A percentile compares a stretch with the other conserved stretches of the same genome.
These are phyloP conservation scores for Miltochrista miniata DNA, from an alignment of 2,888 invertebrate species.

Conservation along the genomic window DNA sequence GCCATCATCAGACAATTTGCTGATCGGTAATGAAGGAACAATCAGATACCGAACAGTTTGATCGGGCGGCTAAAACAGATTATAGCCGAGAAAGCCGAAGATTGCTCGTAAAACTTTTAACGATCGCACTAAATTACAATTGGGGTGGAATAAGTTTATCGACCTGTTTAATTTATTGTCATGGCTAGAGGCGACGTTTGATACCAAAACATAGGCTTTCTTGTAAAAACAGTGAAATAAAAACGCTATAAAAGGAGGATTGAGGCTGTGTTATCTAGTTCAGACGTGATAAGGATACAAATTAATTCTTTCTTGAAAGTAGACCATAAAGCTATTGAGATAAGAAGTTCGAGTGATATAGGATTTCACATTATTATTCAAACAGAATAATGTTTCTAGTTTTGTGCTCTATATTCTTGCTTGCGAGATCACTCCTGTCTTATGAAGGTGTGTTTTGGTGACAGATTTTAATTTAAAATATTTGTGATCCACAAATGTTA, in stretches of 20 bases:
- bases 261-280: neutral
- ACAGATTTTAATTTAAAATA: too few relatives aligned
- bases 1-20: conserved; percentile 51
- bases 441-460: too few relatives aligned
- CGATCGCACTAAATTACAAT: conserved; percentile 67
- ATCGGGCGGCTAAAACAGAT: conserved; percentile 60
- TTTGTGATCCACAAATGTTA: too few relatives aligned
- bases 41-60: conserved; percentile 49
- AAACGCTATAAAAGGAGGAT: conserved; percentile 18
- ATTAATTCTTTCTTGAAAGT: conserved; percentile 8
- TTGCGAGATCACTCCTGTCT: too few relatives aligned
- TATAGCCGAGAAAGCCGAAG: conserved; percentile 60
- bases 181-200: conserved; percentile 37
- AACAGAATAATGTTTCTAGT: conserved; percentile 34
- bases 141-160: conserved; percentile 59
- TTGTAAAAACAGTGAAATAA: conserved; percentile 30
- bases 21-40: conserved; percentile 49
- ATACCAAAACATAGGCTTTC: conserved; percentile 46
- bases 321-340: conserved; percentile 8
- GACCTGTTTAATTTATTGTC: conserved; percentile 63
- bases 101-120: conserved; percentile 73
- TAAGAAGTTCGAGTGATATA: too few relatives aligned
- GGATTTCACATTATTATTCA: too few relatives aligned
- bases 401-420: too few relatives aligned
- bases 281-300: neutral